A percentile compares a stretch with the other conserved stretches of the same genome.
Conservation (phyloP, 2,113 vertebrate genomes). For the Prunella fulvescens region DNA sequence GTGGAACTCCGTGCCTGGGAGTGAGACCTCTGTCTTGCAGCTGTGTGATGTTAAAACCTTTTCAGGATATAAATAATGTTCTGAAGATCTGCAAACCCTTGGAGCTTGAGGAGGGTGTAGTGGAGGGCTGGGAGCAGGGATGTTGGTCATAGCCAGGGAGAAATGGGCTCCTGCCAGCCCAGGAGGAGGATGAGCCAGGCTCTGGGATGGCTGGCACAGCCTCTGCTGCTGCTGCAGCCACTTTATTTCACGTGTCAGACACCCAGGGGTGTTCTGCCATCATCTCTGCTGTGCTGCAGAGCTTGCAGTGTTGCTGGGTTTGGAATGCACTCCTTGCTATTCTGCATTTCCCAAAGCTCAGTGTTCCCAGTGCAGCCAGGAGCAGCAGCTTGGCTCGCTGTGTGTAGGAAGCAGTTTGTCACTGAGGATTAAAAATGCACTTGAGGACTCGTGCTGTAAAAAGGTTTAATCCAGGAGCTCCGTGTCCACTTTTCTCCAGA, state of each 20-base stretch:
- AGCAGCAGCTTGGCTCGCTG: background rate
- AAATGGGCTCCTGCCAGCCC: background rate
- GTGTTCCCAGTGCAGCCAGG: fast-evolving
- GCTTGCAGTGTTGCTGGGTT: background rate
- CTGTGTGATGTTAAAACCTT: background rate
- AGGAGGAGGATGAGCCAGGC: fast-evolving
- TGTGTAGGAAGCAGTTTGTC: background rate
- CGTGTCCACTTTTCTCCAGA: background rate
- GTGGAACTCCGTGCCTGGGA: fast-evolving
- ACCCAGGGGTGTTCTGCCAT: background rate
- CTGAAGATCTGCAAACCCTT: fast-evolving
- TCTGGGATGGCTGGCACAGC: fast-evolving
- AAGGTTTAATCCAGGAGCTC: conserved; percentile 20
- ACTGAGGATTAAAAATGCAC: background rate
- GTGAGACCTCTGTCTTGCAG: too few species aligned
- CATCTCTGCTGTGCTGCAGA: fast-evolving
- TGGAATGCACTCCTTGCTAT: background rate
- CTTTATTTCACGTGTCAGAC: fast-evolving
- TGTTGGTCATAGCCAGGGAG: background rate
- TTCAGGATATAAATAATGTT: fast-evolving
- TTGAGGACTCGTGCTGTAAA: background rate
- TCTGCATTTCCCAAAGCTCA: background rate
- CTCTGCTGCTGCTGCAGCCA: background rate
- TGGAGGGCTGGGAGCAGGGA: background rate
- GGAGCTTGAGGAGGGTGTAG: background rate